Evolutionary conservation across 23 tunicate genomes (phyloP), one percentile per base, ranked within the genome.

Genomic region (Aplidium turbinatum): DNA sequence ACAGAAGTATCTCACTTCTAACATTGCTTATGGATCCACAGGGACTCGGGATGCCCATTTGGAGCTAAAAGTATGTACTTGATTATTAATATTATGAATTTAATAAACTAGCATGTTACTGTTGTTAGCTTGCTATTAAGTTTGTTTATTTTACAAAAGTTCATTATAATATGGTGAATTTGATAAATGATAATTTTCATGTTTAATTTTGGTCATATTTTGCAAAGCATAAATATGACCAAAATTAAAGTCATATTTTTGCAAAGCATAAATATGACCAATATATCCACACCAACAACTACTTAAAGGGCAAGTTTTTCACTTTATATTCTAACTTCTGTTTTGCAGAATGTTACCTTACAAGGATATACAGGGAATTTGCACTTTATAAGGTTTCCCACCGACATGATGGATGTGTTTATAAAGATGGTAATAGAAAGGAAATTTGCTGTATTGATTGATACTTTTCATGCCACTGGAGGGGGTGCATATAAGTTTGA

Each of bases 401-500:
- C 86, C 13, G 87, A 91, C 31, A 68, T 74, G 30, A 79, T 91
- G 82, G 92, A 84, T 11, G 39, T 63, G 25, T 83, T 91, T 58
- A 54, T 79, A 25, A 72, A 73, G 16, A 72, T 79, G 86, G 86
- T 58, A 4, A 84, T 78, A 72, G 86, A 85, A 53, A 84, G 69
- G 31, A 62, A 78, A 47, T 74, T 83, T 67, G 84, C 89, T 19
- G 40, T 77, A 0, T 60, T 84, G 36, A 75, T 79, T 46, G 70
- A 68, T 47, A 57, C 52, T 2, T 61, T 80, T 73, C 90, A 83
- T 33, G 91, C 92, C 23, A 85, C 97, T 4, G 97, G 97, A 0
- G 97, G 97, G 28, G 97, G 97, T 11, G 82, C 91, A 22, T 79
- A 70, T 64, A 91, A 91, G 65, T 91, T 83, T 78, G 97, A 85